Base-by-base conservation (phyloP, 2,797 vertebrate genomes). In the Epinephelus coioides region DNA sequence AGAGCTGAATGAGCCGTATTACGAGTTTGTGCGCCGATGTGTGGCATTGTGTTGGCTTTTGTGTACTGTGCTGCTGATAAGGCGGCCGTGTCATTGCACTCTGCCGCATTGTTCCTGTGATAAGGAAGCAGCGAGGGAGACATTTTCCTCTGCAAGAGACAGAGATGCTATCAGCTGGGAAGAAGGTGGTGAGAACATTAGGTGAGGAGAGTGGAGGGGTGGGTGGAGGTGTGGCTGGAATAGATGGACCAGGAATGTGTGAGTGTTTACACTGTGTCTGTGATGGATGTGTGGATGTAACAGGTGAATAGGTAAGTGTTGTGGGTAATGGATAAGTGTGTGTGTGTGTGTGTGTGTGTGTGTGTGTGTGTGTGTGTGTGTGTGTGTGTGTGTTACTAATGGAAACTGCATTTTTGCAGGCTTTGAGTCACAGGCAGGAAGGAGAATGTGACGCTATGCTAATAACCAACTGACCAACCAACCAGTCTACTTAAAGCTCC, bases 121-220 rank as follows among this genome's bases (percentile, higher is more conserved):
- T 88, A 88, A 92, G 89, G 80, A 79, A 56, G 82, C 72, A 44
- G 73, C 0, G 60, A 82, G 84, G 76, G 73, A 85, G 78, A 78
- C 79, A 1, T 74, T 87, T 59, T 57, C 86, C 73, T 79, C 66
- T 72, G 71, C 69, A 73, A 70, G 65, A 86, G 71, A 76, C 80
- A 72, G 47, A 75, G 82, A 92, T 90, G 83, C 55, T 91, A 84
- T 91, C 86, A 44, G 82, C 3, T 2, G 19, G 5, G 43, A 11
- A 21, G 51, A 1, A 40, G 50, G 61, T 1, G 73, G 69, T 10
- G 73, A 21, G 68, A 69, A 65, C 69, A 81, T 73, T 63, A 64
- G 63, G 56, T 23, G 72, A 51, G 60, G 43, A 49, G 5, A 27
- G 63, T 23, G 70, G 67, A 53, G 54, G 38, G 75, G 54, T 13